Evolutionary conservation across 2,113 vertebrate genomes (phyloP), one percentile per base, ranked within the genome.

Genomic region (Cebus imitator): DNA sequence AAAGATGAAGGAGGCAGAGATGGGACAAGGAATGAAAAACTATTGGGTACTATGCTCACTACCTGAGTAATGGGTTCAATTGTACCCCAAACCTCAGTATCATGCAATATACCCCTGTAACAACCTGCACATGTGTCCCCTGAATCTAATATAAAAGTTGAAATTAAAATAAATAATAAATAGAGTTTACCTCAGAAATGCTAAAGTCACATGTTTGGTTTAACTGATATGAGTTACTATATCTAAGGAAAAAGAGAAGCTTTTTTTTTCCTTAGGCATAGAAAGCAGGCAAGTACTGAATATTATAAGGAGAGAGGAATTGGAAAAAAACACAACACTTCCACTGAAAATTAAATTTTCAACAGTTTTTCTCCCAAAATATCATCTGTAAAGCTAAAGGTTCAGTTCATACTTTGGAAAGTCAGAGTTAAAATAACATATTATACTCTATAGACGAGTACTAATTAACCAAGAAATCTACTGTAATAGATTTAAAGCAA

Each of bases 321-420:
- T 25, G 37, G 45, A 75, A 85, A 70, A 76, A 58, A 40, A 78
- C 7, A 87, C 5, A 43, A 43, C 70, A 55, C 17, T 91, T 78
- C 8, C 14, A 90, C 70, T 25, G 37, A 94, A 95, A 89, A 90
- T 94, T 76, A 92, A 88, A 73, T 48, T 92, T 89, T 61, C 32
- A 79, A 43, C 16, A 73, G 64, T 43, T 82, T 94, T n/a, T 11
- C 25, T 87, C 27, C 8, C 83, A 85, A 45, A 91, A 68, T 52
- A 92, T 92, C 37, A 94, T 8, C 37, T 43, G 87, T 80, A 91
- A 93, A 90, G 20, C 35, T 96, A 78, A 25, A 85, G 14, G 43
- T 45, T 87, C 23, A 88, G 40, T 86, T 95, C 89, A 55, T 92
- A 95, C 84, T 91, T 79, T 35, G 40, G 8, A 94, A 95, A 91